Conservation (phyloP, 1,140 invertebrate genomes). For the Bombyx mandarina region DNA sequence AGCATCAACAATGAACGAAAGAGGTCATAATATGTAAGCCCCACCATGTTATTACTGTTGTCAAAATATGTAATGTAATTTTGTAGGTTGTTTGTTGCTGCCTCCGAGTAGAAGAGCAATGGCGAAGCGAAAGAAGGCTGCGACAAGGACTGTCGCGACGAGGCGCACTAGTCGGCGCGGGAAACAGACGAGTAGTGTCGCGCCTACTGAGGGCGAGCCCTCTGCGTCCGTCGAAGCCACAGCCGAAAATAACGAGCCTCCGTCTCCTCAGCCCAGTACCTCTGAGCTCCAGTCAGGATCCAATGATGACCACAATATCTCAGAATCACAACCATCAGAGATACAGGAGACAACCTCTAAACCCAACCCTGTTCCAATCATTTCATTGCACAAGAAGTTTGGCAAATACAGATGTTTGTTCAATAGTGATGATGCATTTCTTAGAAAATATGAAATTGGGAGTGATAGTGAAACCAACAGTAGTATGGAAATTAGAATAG, state of each 20-base stretch:
- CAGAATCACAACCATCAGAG: constrained; percentile 20
- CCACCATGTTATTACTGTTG: constrained; percentile 16
- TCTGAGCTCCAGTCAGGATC: constrained; percentile 13
- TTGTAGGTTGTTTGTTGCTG: constrained; percentile 42
- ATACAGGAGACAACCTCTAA: constrained; percentile 22
- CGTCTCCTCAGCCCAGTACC: constrained; percentile 9
- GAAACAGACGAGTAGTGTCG: constrained; percentile 32
- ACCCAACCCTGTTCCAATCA: constrained; percentile 30
- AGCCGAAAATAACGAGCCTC: constrained; percentile 6
- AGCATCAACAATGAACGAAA: constrained; percentile 41
- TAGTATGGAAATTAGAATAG: constrained; percentile 59
- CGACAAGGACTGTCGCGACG: constrained; percentile 31
- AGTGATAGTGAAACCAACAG: constrained; percentile 68
- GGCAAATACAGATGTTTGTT: constrained; percentile 66
- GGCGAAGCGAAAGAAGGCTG: constrained; percentile 58
- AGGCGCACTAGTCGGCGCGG: constrained; percentile 47
- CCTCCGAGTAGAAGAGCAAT: constrained; percentile 26
- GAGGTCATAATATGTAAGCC: constrained; percentile 40
- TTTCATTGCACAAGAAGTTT: constrained; percentile 65
- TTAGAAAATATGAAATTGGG: constrained; percentile 51
- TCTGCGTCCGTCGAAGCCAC: constrained; percentile 10
- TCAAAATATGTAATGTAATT: constrained; percentile 5
- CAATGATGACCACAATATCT: constrained; percentile 14
- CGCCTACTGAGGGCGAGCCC: constrained; percentile 22
- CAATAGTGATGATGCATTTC: constrained; percentile 45